Percentiles rank a stretch among this genome's conserved stretches.
These are phyloP conservation scores for Temnothorax curvispinosus DNA, from an alignment of 1,140 invertebrate genomes.

Conservation along the genomic window DNA sequence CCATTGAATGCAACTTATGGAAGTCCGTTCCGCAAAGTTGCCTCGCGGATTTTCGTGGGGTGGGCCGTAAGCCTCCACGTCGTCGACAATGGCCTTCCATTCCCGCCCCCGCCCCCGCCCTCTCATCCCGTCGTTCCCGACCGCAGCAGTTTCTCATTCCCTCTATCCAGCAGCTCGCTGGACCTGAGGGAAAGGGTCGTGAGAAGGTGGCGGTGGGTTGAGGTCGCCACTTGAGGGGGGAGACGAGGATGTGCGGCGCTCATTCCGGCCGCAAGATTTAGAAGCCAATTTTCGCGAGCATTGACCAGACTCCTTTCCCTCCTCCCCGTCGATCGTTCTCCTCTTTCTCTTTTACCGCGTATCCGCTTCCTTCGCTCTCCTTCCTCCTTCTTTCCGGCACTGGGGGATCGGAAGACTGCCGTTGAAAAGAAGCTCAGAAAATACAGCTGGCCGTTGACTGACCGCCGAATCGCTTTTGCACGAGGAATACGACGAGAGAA, in stretches of 20 bases:
- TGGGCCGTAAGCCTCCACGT: conserved; percentile 77
- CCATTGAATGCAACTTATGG: conserved; percentile 83
- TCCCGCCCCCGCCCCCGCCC: neutral
- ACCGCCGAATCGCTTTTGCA: conserved; percentile 61
- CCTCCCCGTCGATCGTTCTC: conserved; percentile 31
- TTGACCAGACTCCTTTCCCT: conserved; percentile 76
- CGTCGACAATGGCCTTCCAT: conserved; percentile 77
- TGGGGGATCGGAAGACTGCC: neutral
- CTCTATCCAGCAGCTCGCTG: conserved; percentile 57
- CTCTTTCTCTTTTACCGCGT: conserved; percentile 23
- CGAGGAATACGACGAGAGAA: neutral
- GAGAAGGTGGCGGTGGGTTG: conserved; percentile 32
- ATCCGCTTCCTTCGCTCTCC: conserved; percentile 30
- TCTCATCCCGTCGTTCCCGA: conserved; percentile 18
- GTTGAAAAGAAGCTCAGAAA: conserved; percentile 70
- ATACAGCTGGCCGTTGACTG: conserved; percentile 67
- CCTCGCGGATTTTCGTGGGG: conserved; percentile 79
- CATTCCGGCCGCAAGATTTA: conserved; percentile 83
- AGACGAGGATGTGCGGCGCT: conserved; percentile 66
- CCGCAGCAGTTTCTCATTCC: conserved; percentile 81
- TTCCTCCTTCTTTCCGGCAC: conserved; percentile 19
- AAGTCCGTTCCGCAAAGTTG: conserved; percentile 80
- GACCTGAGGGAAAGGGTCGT: conserved; percentile 58
- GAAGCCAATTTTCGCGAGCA: conserved; percentile 84
- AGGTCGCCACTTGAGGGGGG: conserved; percentile 30